Evolutionary conservation across 2,113 vertebrate genomes (phyloP).

Genomic region (Vireo altiloquus): DNA sequence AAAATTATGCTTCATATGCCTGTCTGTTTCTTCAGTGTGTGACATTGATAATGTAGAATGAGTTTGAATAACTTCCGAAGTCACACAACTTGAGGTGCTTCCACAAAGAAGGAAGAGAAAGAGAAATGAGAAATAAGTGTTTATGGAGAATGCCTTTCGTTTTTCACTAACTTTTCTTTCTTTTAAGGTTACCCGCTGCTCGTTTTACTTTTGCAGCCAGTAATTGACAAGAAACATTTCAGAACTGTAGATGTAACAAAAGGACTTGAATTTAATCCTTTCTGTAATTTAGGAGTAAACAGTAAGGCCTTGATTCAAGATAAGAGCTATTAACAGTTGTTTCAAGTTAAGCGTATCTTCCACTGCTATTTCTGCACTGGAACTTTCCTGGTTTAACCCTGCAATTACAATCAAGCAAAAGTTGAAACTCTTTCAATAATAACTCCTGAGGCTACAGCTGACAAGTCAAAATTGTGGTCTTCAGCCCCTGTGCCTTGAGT

Average conservation of each 20-base stretch:
- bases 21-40: background rate
- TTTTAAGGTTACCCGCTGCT: background rate
- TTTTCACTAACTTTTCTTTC: background rate
- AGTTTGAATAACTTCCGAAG: background rate
- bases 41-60: background rate
- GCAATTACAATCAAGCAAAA: background rate
- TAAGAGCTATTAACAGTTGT: background rate
- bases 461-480: background rate
- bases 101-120: background rate
- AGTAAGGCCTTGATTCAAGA: background rate
- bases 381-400: background rate
- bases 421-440: background rate
- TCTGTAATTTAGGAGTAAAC: background rate
- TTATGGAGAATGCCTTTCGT: background rate
- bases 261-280: background rate
- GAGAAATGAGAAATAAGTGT: background rate
- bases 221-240: background rate
- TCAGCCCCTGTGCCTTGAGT: background rate
- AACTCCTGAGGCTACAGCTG: background rate
- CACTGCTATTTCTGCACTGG: background rate
- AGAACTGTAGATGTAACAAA: background rate
- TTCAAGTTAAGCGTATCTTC: background rate
- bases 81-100: background rate
- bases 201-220: background rate
- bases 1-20: background rate